These are phyloP conservation scores for Trinectes maculatus DNA, from an alignment of 2,113 vertebrate species.

Conservation along the genomic window DNA sequence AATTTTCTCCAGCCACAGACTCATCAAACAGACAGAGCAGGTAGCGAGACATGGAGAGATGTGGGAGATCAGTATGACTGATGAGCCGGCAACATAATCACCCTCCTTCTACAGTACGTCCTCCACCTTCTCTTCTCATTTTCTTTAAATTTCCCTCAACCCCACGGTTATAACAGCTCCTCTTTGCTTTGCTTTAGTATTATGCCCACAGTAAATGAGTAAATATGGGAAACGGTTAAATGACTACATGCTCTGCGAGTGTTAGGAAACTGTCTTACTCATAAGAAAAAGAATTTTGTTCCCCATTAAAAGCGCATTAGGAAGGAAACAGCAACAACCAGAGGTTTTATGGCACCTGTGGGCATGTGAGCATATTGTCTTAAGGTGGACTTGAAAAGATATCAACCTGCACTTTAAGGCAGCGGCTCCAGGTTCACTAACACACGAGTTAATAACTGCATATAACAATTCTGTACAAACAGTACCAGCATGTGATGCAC, in stretches of 20 bases:
- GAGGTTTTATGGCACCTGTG: background rate
- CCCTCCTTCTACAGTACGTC: slow-evolving; percentile 21
- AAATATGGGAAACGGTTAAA: background rate
- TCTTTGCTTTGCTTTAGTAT: background rate
- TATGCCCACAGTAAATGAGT: background rate
- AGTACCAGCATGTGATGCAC: background rate
- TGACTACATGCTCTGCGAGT: background rate
- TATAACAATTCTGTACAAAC: background rate
- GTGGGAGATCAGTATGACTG: slow-evolving; percentile 23
- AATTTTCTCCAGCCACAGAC: background rate
- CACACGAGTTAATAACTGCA: no score
- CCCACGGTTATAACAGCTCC: background rate
- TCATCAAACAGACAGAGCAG: slow-evolving; percentile 19
- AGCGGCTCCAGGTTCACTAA: no score
- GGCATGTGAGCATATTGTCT: background rate
- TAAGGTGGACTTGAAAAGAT: background rate
- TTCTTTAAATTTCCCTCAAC: slow-evolving; percentile 6
- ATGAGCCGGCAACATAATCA: slow-evolving; percentile 22
- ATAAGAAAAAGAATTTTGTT: background rate
- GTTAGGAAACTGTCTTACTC: background rate
- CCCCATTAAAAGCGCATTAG: background rate
- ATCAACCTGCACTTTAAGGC: background rate
- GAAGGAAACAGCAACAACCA: background rate
- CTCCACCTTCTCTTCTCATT: slow-evolving; percentile 9
- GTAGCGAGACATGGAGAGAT: background rate